Conservation (phyloP, 2,113 vertebrate genomes). For the Typhlomys cinereus region DNA sequence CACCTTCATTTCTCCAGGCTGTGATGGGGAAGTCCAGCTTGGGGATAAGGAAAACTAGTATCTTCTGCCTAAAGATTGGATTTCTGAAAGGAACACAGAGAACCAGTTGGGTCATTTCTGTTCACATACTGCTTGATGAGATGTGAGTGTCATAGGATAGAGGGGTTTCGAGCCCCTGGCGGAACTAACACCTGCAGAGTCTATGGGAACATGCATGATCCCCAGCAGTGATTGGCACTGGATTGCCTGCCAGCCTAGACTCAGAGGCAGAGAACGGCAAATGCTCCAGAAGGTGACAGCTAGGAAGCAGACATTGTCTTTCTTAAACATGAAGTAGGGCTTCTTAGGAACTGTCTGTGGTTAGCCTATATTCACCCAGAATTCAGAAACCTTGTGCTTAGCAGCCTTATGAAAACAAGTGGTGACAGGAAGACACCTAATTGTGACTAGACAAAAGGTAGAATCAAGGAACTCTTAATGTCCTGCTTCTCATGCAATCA, state of each 20-base stretch:
- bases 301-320: background rate
- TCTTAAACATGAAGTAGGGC: background rate
- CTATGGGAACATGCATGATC: background rate
- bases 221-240: background rate
- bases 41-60: background rate
- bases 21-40: background rate
- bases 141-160: background rate
- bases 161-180: no score
- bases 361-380: background rate
- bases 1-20: background rate
- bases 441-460: conserved; percentile 31
- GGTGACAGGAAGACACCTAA: background rate
- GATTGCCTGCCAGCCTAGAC: background rate
- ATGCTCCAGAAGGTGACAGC: background rate
- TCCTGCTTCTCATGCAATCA: conserved; percentile 61
- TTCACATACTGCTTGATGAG: background rate
- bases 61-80: background rate
- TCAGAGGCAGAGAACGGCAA: background rate
- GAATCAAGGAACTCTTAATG: conserved; percentile 61
- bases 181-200: background rate
- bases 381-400: conserved; percentile 7
- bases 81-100: background rate
- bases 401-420: background rate
- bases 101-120: background rate
- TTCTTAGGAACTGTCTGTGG: background rate